phyloP scores from a whole-genome alignment of 1,140 invertebrate species.

The Zaprionus gabonicus region DNA sequence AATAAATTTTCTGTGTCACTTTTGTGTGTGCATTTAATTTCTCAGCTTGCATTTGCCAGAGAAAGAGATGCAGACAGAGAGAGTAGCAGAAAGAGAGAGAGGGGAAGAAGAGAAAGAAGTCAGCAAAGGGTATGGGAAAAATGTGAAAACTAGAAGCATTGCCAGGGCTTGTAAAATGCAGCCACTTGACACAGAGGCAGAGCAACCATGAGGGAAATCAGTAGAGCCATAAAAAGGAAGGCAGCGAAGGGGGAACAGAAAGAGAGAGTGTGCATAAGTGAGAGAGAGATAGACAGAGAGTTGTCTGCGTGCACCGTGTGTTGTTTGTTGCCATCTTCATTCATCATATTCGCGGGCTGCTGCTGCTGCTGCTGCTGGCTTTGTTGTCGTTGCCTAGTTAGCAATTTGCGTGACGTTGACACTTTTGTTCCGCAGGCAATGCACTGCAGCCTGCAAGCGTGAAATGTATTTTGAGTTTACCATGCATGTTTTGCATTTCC shows the following conservation, averaged over 20 bases:
- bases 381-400: conserved; percentile 5
- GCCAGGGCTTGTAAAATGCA: conserved; percentile 57
- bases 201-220: neutral
- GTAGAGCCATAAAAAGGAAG: neutral
- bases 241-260: neutral
- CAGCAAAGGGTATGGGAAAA: conserved; percentile 10
- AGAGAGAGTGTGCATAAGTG: neutral
- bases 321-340: conserved; percentile 50
- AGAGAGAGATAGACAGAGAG: neutral
- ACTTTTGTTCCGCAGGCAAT: conserved; percentile 18
- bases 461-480: conserved; percentile 18
- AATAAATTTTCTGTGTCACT: conserved; percentile 65
- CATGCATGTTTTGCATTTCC: conserved; percentile 1
- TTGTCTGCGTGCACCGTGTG: conserved; percentile 18
- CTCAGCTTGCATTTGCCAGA: conserved; percentile 51
- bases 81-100: neutral
- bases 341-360: conserved; percentile 49
- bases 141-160: conserved; percentile 28
- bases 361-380: neutral
- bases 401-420: conserved; percentile 38
- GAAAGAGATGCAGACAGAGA: conserved; percentile 17
- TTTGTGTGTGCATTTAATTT: conserved; percentile 69
- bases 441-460: neutral
- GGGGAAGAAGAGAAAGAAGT: neutral
- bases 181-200: conserved; percentile 54